A percentile compares a stretch with the other conserved stretches of the same genome.
These are phyloP conservation scores for Agrilus cyanescens DNA, from an alignment of 2,888 invertebrate genomes.

Conservation along the genomic window DNA sequence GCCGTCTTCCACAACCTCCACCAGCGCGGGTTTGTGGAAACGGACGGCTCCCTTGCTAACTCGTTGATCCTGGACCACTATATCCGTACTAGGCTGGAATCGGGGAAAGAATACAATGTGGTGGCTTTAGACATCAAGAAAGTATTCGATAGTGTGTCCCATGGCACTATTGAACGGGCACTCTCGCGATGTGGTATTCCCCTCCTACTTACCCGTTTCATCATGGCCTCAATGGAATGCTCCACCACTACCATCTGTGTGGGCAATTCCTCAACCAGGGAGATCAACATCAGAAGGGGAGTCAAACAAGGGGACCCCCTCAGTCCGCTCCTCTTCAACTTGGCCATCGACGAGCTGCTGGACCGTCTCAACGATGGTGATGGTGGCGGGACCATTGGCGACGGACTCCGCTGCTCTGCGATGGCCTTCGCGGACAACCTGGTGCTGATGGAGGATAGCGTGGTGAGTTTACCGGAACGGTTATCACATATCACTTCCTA, in stretches of 20 bases:
- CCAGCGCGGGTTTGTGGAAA: constrained; percentile 12
- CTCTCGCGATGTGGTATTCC: constrained; percentile 7
- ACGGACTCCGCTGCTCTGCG: not conserved
- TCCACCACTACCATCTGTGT: constrained; percentile 5
- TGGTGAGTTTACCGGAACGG: not conserved
- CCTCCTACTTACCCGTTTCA: not conserved
- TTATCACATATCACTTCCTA: not conserved
- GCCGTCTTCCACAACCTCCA: not conserved
- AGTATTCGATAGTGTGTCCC: constrained; percentile 15
- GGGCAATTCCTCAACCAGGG: not conserved
- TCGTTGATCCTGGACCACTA: not conserved
- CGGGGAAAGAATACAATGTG: constrained; percentile 6
- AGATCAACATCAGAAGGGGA: constrained; percentile 7
- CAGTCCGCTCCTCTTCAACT: constrained; percentile 9
- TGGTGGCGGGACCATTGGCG: constrained; percentile 1
- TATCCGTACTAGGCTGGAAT: constrained; percentile 5
- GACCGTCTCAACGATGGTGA: not conserved
- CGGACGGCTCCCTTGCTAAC: constrained; percentile 14
- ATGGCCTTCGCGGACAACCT: constrained; percentile 13
- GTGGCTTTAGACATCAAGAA: constrained; percentile 11
- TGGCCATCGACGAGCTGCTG: constrained; percentile 9
- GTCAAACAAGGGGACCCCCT: constrained; percentile 13
- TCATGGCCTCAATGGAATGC: constrained; percentile 4
- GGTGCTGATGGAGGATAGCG: constrained; percentile 1
- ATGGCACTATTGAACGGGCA: constrained; percentile 8